Conservation (phyloP, 53 echinoderm and acorn worm species). For the Paracentrotus lividus region DNA sequence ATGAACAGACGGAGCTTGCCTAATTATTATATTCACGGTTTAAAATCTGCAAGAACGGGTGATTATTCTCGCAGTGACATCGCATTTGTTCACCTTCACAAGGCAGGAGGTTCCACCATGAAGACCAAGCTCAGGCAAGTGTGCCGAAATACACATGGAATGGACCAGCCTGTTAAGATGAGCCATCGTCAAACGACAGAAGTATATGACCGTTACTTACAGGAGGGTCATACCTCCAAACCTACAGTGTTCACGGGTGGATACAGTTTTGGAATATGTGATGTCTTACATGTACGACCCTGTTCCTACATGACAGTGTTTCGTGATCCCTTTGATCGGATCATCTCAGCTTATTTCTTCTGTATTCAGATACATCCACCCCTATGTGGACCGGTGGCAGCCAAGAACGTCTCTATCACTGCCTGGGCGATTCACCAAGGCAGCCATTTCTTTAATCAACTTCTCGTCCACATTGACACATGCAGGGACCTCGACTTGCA, state of each 20-base stretch:
- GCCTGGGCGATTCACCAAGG: slow-evolving; percentile 97
- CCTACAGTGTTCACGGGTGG: background rate
- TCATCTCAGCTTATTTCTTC: slow-evolving; percentile 86
- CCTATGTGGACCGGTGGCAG: slow-evolving; percentile 81
- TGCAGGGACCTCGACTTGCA: too few relatives aligned
- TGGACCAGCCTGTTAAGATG: background rate
- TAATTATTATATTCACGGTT: background rate
- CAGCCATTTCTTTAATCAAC: slow-evolving; percentile 89
- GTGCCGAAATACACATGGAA: too few relatives aligned
- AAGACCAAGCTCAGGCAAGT: too few relatives aligned
- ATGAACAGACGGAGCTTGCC: background rate
- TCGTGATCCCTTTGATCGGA: slow-evolving; percentile 88
- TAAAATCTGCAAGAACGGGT: background rate
- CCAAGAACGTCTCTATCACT: slow-evolving; percentile 77
- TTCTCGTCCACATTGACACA: slow-evolving; percentile 84
- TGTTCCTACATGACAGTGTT: slow-evolving; percentile 95
- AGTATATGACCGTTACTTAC: background rate
- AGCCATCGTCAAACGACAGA: too few relatives aligned
- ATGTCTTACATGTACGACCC: slow-evolving; percentile 37
- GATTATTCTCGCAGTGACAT: background rate
- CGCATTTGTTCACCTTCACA: background rate
- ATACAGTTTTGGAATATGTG: slow-evolving; percentile 1
- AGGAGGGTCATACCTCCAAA: background rate
- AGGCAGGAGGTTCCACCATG: background rate
- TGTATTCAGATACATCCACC: slow-evolving; percentile 69